phyloP scores from a whole-genome alignment of 2,797 vertebrate species.

The Apogon hyalosoma region DNA sequence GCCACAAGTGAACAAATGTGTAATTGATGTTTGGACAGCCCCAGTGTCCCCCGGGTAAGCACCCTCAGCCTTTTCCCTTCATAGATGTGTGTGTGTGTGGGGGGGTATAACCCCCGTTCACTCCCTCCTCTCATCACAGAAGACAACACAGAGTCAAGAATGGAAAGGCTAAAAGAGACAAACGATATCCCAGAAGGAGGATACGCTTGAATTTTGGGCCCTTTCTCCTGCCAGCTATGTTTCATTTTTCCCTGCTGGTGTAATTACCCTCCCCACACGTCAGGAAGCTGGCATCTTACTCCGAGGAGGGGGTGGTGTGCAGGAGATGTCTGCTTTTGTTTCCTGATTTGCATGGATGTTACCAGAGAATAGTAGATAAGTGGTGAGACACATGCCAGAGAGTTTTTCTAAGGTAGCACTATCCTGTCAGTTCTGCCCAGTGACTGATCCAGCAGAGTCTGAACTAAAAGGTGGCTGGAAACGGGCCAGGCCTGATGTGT shows the following conservation, averaged over 20 bases:
- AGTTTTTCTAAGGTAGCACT: constrained; percentile 60
- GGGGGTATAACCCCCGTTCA: constrained; percentile 50
- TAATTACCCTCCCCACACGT: constrained; percentile 82
- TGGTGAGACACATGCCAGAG: constrained; percentile 65
- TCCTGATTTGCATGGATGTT: constrained; percentile 82
- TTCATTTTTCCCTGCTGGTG: constrained; percentile 80
- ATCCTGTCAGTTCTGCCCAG: constrained; percentile 26
- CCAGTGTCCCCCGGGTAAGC: constrained; percentile 75
- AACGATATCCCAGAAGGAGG: constrained; percentile 80
- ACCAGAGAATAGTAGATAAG: constrained; percentile 72
- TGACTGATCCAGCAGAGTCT: neutral
- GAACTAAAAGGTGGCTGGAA: neutral
- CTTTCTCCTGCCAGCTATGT: constrained; percentile 75
- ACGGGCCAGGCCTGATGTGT: neutral
- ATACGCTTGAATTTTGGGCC: constrained; percentile 84
- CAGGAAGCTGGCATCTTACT: constrained; percentile 78
- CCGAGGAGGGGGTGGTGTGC: constrained; percentile 54
- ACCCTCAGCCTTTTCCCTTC: constrained; percentile 71
- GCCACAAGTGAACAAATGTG: constrained; percentile 86
- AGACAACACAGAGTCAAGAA: constrained; percentile 79
- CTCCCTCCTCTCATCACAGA: constrained; percentile 74
- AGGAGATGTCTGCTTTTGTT: constrained; percentile 78
- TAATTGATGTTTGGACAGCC: constrained; percentile 87
- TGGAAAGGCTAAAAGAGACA: constrained; percentile 79
- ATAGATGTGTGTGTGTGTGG: constrained; percentile 47